Base-by-base conservation (phyloP, 37 sponge, comb jelly and placozoan genomes). In the Petrosia ficiformis region DNA sequence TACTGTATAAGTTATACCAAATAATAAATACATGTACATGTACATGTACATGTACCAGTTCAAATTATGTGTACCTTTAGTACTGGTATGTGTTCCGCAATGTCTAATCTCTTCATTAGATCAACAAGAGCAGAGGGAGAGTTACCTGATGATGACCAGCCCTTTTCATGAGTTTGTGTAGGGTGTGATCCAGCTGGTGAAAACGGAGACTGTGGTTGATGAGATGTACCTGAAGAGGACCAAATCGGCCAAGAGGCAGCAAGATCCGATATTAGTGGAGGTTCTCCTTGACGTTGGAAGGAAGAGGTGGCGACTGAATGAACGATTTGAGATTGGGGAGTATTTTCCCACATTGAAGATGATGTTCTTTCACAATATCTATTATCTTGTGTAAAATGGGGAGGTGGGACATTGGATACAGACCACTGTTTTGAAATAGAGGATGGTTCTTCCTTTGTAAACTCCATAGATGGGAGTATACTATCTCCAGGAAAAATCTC, bases 21-120 rank as follows among this genome's bases (percentile, higher is more conserved):
- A n/a, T n/a, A n/a, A n/a, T n/a, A n/a, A n/a, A n/a, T n/a, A n/a
- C n/a, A n/a, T n/a, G n/a, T n/a, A n/a, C n/a, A n/a, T n/a, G n/a
- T n/a, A n/a, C n/a, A n/a, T n/a, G n/a, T n/a, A n/a, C n/a, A n/a
- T n/a, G n/a, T n/a, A n/a, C 54, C 10, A 48, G 54, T 48, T 16
- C 14, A 19, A 61, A 29, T 26, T 29, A 37, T 21, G 36, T 44
- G 22, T 21, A 86, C 86, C 86, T 79, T 65, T 28, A 86, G 69
- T 19, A 61, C 66, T 3, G 44, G 80, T 4, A 86, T 39, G 44
- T 86, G 86, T 32, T 86, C 86, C 5, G 70, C 42, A 34, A 86
- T 86, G 64, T 86, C 80, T 63, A 86, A 48, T 42, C 80, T 79
- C 63, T 74, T 86, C 86, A 86, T 74, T 4, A 86, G 60, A 22